These are phyloP conservation scores for Xanthorhoe designata DNA, from an alignment of 2,888 invertebrate genomes.

Conservation along the genomic window DNA sequence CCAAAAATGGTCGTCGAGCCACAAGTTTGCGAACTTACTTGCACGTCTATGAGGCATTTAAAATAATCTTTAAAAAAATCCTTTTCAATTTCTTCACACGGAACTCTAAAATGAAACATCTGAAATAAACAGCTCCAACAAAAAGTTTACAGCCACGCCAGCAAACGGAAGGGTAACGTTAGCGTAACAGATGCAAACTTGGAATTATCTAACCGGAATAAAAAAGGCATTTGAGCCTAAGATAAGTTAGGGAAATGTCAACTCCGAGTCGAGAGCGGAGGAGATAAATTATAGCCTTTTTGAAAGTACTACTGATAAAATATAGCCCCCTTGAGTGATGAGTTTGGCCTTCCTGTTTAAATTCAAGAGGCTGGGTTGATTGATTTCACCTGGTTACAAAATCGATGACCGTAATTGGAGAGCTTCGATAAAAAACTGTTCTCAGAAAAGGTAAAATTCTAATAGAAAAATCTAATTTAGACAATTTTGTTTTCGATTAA, in stretches of 20 bases:
- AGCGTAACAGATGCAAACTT: slow-evolving; percentile 43
- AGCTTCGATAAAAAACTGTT: slow-evolving; percentile 9
- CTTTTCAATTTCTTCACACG: neutral
- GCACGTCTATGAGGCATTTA: no score
- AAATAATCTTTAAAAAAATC: neutral
- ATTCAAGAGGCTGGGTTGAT: slow-evolving; percentile 42
- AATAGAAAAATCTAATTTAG: slow-evolving; percentile 1
- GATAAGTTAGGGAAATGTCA: slow-evolving; percentile 61
- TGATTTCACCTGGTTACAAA: slow-evolving; percentile 38
- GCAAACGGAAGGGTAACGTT: slow-evolving; percentile 37
- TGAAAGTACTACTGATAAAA: slow-evolving; percentile 36
- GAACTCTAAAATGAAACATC: slow-evolving; percentile 20
- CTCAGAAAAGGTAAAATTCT: neutral
- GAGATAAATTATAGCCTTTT: slow-evolving; percentile 59
- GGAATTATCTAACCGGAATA: slow-evolving; percentile 45
- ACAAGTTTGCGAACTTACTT: no score
- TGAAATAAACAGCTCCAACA: slow-evolving; percentile 32
- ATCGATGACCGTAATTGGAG: slow-evolving; percentile 34
- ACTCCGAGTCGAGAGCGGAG: slow-evolving; percentile 49
- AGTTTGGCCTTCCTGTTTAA: slow-evolving; percentile 38
- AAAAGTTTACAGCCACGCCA: slow-evolving; percentile 35
- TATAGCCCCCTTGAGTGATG: slow-evolving; percentile 46
- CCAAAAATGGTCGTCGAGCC: no score
- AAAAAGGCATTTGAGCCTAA: slow-evolving; percentile 47
- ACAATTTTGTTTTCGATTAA: no score